Base-by-base conservation (phyloP, 2,113 vertebrate species). In the Microtus pennsylvanicus region DNA sequence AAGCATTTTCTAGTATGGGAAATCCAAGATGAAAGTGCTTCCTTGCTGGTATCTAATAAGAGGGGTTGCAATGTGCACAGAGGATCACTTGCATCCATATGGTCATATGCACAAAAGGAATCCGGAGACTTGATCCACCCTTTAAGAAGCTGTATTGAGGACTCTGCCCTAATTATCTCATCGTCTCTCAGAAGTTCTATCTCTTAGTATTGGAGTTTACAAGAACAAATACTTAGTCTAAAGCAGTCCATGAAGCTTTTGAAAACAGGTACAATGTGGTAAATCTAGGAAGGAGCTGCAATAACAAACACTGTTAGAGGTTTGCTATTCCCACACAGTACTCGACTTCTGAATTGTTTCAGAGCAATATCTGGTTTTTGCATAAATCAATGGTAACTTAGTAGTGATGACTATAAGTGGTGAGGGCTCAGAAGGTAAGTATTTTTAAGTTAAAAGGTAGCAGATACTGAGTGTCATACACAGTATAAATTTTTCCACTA, bases 61-160 rank as follows among this genome's bases (percentile, higher is more conserved):
- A 52, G 5, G 11, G n/a, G 4, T 10, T 6, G 26, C 1, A 35
- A 16, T 10, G 24, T 13, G 9, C 28, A 45, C 0, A 42, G 38
- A 63, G 3, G 4, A 7, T 19, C 13, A 14, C 19, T 72, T 58
- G 28, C 42, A 24, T 35, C 3, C 24, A 14, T 47, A 0, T 2
- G 3, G 22, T 21, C 81, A 70, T 1, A 69, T n/a, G 45, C 7
- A 58, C 2, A 35, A 10, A 58, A 61, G 22, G 63, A 10, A 47
- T 24, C 75, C 35, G 19, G 7, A 42, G 6, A 11, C 19, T n/a
- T 65, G 2, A 42, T 3, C 8, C 5, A 12, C 12, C 12, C 13
- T 12, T 17, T 83, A 52, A 21, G 28, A 7, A 1, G 17, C 12
- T 1, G 1, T 65, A 77, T 74, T 26, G 21, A 69, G 21, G 30